phyloP scores from a whole-genome alignment of 2,113 vertebrate genomes.

The Myotis lucifugus region DNA sequence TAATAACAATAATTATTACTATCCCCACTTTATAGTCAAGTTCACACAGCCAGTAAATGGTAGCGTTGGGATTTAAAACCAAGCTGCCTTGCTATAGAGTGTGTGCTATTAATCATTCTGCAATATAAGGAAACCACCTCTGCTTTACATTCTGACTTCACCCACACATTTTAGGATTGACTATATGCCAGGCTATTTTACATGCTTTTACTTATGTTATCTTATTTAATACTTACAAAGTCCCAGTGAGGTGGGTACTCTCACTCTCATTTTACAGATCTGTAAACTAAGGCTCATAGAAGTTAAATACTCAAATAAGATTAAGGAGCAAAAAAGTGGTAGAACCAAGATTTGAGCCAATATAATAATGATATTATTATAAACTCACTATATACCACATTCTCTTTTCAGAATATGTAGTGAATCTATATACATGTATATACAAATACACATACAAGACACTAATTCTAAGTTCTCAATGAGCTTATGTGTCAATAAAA shows the following conservation, averaged over 20 bases:
- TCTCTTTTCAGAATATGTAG: not conserved
- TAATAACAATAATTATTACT: not conserved
- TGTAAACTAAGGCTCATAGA: not conserved
- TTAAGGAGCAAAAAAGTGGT: not conserved
- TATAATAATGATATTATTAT: not conserved
- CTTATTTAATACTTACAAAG: conserved; percentile 21
- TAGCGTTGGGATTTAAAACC: not conserved
- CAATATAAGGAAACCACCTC: not conserved
- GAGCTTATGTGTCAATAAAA: not conserved
- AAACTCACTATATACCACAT: not conserved
- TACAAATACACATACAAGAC: not conserved
- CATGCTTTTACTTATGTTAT: not conserved
- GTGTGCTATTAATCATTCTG: not conserved
- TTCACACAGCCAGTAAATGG: not conserved
- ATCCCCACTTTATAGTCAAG: not conserved
- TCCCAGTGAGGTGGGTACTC: not conserved
- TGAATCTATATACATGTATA: not conserved
- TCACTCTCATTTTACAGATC: not conserved
- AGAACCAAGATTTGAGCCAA: not conserved
- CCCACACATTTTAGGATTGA: not conserved
- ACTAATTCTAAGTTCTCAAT: not conserved
- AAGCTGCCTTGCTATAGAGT: not conserved
- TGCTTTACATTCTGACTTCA: not conserved
- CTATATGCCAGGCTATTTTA: not conserved
- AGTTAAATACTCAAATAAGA: not conserved